Evolutionary conservation across 1,140 invertebrate species (phyloP).

Genomic region (Subanguina moxae): DNA sequence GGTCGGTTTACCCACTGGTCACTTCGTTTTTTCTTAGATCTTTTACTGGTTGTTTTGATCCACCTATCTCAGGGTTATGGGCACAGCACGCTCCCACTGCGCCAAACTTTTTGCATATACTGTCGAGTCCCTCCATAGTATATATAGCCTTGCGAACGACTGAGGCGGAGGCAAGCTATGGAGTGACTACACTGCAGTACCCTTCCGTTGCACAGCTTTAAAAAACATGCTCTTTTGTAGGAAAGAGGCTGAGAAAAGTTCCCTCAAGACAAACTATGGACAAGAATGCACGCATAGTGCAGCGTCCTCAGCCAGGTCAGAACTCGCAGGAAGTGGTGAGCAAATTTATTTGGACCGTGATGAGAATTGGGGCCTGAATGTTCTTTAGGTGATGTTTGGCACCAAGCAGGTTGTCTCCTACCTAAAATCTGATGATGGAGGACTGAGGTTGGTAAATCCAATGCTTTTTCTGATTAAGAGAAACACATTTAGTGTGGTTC

Average conservation of each 20-base stretch:
- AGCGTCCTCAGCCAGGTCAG: constrained; percentile 1
- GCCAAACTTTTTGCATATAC: no score
- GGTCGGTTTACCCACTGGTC: no score
- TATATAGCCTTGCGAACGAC: no score
- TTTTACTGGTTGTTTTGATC: no score
- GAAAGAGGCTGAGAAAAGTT: constrained; percentile 20
- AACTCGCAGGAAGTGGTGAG: constrained; percentile 2
- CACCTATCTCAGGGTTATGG: no score
- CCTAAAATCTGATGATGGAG: background rate
- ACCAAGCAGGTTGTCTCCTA: constrained; percentile 17
- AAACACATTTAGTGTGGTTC: constrained; percentile 11
- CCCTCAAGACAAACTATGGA: constrained; percentile 23
- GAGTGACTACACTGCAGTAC: background rate
- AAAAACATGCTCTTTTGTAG: background rate
- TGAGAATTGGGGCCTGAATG: background rate
- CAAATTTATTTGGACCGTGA: background rate
- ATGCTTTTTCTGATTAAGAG: no score
- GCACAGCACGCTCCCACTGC: no score
- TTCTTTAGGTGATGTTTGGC: constrained; percentile 28
- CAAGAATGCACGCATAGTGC: background rate
- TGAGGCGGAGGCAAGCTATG: no score
- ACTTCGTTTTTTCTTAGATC: no score
- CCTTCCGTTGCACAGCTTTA: background rate
- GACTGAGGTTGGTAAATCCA: no score
- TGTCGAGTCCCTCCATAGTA: no score